Percentiles rank a stretch among this genome's conserved stretches.
Evolutionary conservation across 2,888 invertebrate species (phyloP).

Genomic region (Cephonodes hylas): DNA sequence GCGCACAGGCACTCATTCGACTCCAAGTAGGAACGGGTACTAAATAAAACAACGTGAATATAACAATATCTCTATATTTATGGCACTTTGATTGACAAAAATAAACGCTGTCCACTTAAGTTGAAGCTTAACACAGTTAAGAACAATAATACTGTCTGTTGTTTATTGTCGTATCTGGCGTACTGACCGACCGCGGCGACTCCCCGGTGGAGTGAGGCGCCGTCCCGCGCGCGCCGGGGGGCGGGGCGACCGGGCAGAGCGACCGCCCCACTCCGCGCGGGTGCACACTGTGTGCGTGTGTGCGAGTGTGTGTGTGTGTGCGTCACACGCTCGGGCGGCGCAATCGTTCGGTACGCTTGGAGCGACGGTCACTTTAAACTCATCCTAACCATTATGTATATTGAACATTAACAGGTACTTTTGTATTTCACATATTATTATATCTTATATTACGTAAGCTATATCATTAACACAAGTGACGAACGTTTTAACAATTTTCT

Average conservation of each 20-base stretch:
- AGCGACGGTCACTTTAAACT: not conserved
- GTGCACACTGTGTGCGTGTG: no score
- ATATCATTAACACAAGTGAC: not conserved
- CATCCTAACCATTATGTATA: not conserved
- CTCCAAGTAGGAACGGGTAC: not conserved
- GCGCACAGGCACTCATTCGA: not conserved
- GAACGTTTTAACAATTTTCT: not conserved
- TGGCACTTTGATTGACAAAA: slow-evolving; percentile 15
- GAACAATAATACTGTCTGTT: slow-evolving; percentile 10
- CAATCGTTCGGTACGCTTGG: not conserved
- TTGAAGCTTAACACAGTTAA: slow-evolving; percentile 5
- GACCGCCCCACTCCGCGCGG: not conserved
- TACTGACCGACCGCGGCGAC: not conserved
- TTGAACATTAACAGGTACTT: slow-evolving; percentile 7
- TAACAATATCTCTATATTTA: slow-evolving; percentile 16
- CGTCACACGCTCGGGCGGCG: not conserved
- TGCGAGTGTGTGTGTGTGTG: not conserved
- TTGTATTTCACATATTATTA: not conserved
- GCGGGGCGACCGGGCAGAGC: not conserved
- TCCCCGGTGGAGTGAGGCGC: not conserved
- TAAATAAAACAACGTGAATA: slow-evolving; percentile 7
- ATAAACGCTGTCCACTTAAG: slow-evolving; percentile 3
- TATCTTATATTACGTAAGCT: not conserved
- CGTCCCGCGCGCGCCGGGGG: not conserved
- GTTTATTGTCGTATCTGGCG: slow-evolving; percentile 8